These are phyloP conservation scores for Solea senegalensis DNA, from an alignment of 2,113 vertebrate species.

Conservation along the genomic window DNA sequence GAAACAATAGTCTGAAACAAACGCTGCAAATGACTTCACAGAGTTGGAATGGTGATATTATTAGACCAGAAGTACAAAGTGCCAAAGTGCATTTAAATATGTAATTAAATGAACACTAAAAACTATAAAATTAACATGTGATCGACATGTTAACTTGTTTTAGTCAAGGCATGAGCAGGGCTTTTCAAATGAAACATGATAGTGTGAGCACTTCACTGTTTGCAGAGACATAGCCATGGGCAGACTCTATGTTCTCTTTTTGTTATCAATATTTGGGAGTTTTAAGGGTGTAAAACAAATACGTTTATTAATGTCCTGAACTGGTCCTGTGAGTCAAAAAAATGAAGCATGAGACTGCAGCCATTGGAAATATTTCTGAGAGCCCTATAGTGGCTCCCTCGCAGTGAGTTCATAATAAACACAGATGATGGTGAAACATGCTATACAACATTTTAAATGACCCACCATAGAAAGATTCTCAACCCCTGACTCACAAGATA, in stretches of 20 bases:
- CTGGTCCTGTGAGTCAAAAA: neutral
- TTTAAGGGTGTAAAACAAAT: neutral
- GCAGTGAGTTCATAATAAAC: too few relatives aligned
- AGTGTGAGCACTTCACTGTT: neutral
- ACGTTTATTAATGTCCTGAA: neutral
- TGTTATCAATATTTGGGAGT: neutral
- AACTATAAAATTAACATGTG: too few relatives aligned
- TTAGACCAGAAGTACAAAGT: constrained; percentile 8
- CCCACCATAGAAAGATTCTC: too few relatives aligned
- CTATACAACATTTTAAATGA: too few relatives aligned
- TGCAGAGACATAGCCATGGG: neutral
- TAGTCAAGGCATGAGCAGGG: neutral
- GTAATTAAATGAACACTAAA: neutral
- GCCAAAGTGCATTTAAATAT: neutral
- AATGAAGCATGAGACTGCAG: neutral
- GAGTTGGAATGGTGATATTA: constrained; percentile 23
- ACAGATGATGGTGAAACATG: too few relatives aligned
- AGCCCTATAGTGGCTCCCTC: too few relatives aligned
- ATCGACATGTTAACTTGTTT: neutral
- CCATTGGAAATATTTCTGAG: too few relatives aligned
- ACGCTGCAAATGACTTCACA: constrained; percentile 26
- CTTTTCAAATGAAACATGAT: neutral
- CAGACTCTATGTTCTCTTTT: neutral
- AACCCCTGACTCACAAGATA: too few relatives aligned
- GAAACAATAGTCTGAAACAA: constrained; percentile 48